These are phyloP conservation scores for Mungos mungo DNA, from an alignment of 2,113 vertebrate species.

Conservation along the genomic window DNA sequence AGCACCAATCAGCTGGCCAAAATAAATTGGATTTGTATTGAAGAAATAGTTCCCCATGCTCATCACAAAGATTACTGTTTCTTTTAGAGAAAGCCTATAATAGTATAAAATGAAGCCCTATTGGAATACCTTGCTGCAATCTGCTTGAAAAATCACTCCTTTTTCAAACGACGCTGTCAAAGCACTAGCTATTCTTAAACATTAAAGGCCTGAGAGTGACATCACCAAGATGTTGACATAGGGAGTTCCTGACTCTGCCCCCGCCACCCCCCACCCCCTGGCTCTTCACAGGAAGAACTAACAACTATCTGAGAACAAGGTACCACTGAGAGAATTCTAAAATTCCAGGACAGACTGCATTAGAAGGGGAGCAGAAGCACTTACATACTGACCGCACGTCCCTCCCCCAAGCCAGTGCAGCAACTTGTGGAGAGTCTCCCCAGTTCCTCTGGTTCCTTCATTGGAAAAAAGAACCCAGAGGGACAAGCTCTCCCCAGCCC, in stretches of 20 bases:
- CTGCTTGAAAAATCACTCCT: conserved; percentile 82
- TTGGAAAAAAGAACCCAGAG: background rate
- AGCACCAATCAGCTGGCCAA: conserved; percentile 81
- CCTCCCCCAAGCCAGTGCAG: background rate
- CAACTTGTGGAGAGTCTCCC: background rate
- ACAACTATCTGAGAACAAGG: background rate
- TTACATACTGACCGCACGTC: background rate
- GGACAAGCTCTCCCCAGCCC: background rate
- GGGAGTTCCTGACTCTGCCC: background rate
- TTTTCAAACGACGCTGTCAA: conserved; percentile 78
- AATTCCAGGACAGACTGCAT: background rate
- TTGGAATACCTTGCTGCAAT: conserved; percentile 82
- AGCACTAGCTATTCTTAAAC: conserved; percentile 72
- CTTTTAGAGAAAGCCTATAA: conserved; percentile 82
- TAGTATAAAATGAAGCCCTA: conserved; percentile 81
- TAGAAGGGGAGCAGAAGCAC: background rate
- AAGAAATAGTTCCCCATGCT: conserved; percentile 82
- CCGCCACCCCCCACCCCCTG: too few species aligned
- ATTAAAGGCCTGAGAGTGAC: conserved; percentile 43
- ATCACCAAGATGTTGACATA: background rate
- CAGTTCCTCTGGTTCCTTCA: background rate
- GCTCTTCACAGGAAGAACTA: background rate
- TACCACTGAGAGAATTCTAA: background rate
- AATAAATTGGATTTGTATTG: conserved; percentile 84
- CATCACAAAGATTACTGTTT: conserved; percentile 85